Evolutionary conservation across 2,113 vertebrate genomes (phyloP).

Genomic region (Holacanthus passer): DNA sequence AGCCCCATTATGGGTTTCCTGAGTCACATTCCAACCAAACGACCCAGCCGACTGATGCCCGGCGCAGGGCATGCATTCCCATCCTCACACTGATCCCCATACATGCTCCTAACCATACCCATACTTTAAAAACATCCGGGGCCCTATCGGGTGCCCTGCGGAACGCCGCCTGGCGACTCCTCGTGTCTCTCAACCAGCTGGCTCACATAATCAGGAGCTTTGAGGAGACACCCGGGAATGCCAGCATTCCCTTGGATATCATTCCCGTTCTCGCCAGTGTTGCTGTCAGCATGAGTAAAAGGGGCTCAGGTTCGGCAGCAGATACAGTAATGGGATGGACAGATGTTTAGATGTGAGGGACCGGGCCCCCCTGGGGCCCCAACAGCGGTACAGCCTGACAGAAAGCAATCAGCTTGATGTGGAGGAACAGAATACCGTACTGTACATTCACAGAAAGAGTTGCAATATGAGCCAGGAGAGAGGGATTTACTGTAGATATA

Average conservation of each 20-base stretch:
- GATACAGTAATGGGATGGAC: slow-evolving; percentile 80
- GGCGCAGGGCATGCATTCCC: slow-evolving; percentile 55
- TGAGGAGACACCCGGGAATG: slow-evolving; percentile 73
- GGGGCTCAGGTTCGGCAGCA: slow-evolving; percentile 58
- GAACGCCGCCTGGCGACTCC: slow-evolving; percentile 56
- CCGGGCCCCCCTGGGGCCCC: slow-evolving; percentile 52
- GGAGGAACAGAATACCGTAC: slow-evolving; percentile 75
- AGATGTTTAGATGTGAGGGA: slow-evolving; percentile 83
- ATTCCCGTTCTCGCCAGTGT: slow-evolving; percentile 66
- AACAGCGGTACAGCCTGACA: slow-evolving; percentile 70
- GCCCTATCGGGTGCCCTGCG: slow-evolving; percentile 45
- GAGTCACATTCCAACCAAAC: slow-evolving; percentile 79
- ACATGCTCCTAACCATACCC: slow-evolving; percentile 62
- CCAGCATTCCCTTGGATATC: slow-evolving; percentile 71
- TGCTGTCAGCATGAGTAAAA: slow-evolving; percentile 76
- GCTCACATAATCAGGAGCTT: slow-evolving; percentile 79
- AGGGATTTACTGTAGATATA: slow-evolving; percentile 70
- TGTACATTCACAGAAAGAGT: slow-evolving; percentile 68
- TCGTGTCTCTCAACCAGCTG: slow-evolving; percentile 74
- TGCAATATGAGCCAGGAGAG: slow-evolving; percentile 72
- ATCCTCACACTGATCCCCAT: slow-evolving; percentile 59
- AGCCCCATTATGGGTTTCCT: slow-evolving; percentile 76
- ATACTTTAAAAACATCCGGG: slow-evolving; percentile 72
- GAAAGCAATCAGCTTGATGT: slow-evolving; percentile 84
- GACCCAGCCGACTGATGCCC: slow-evolving; percentile 73